Percentiles rank a stretch among this genome's conserved stretches.
Conservation (phyloP, 2,113 vertebrate genomes). For the Cariama cristata region DNA sequence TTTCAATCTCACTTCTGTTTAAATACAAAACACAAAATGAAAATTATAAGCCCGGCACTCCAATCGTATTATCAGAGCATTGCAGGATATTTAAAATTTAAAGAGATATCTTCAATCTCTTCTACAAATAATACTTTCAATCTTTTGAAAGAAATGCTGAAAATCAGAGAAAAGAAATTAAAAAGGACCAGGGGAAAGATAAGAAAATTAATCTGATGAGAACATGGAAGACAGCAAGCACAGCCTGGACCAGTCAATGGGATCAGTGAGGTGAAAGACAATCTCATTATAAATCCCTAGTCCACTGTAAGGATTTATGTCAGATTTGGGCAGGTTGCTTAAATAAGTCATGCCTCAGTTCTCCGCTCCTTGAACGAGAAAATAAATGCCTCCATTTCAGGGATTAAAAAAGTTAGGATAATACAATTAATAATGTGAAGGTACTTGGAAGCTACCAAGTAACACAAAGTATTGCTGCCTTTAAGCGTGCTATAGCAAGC, state of each 20-base stretch:
- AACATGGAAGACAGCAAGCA: neutral
- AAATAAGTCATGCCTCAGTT: slow-evolving; percentile 17
- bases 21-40: neutral
- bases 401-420: neutral
- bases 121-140: neutral
- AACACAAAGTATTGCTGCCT: neutral
- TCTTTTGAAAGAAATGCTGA: neutral
- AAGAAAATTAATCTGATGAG: slow-evolving; percentile 22
- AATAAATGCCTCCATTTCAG: neutral
- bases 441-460: neutral
- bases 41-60: neutral
- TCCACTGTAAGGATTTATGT: neutral
- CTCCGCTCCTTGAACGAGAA: neutral
- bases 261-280: slow-evolving; percentile 21
- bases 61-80: neutral
- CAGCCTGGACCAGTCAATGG: neutral
- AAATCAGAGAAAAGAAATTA: slow-evolving; percentile 4
- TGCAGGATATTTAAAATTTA: neutral
- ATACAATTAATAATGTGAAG: neutral
- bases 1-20: neutral
- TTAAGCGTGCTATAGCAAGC: neutral
- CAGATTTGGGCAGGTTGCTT: slow-evolving; percentile 11
- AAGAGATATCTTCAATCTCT: neutral
- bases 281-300: neutral
- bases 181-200: neutral